Conservation (phyloP, 1,140 invertebrate genomes). For the Amyelois transitella region DNA sequence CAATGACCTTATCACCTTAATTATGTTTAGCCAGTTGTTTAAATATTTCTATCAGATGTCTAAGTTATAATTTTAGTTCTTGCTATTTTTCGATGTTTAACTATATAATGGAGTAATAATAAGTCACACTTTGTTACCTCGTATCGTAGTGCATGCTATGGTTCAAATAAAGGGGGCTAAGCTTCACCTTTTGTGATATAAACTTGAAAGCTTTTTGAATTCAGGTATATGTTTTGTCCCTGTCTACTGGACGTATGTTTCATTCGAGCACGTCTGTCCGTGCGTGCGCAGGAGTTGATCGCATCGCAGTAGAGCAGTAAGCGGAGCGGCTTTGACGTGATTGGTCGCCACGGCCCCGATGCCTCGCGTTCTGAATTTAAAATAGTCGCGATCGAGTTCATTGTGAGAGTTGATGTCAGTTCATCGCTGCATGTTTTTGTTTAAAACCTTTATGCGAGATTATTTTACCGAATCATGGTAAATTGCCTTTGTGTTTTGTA, state of each 20-base stretch:
- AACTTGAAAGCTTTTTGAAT: slow-evolving; percentile 55
- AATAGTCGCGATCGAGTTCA: slow-evolving; percentile 45
- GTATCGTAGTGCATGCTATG: background rate
- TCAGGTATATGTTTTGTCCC: slow-evolving; percentile 51
- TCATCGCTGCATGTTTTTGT: slow-evolving; percentile 31
- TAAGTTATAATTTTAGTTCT: background rate
- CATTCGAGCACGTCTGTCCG: slow-evolving; percentile 33
- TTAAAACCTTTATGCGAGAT: slow-evolving; percentile 24
- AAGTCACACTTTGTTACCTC: background rate
- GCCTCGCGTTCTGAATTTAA: slow-evolving; percentile 44
- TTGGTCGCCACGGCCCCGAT: slow-evolving; percentile 38
- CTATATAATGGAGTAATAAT: background rate
- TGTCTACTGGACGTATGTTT: slow-evolving; percentile 26
- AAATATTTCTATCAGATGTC: background rate
- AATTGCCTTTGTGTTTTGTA: slow-evolving; percentile 29
- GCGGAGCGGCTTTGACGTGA: slow-evolving; percentile 57
- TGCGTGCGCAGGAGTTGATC: slow-evolving; percentile 59
- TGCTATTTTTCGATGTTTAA: background rate
- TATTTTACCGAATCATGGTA: slow-evolving; percentile 23
- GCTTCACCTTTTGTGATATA: slow-evolving; percentile 41
- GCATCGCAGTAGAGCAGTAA: slow-evolving; percentile 49
- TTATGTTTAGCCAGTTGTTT: background rate
- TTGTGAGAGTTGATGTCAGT: slow-evolving; percentile 40
- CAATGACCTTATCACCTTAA: background rate
- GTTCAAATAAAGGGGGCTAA: background rate